These are phyloP conservation scores for Oxycera nigricornis DNA, from an alignment of 2,888 invertebrate genomes.

Conservation along the genomic window DNA sequence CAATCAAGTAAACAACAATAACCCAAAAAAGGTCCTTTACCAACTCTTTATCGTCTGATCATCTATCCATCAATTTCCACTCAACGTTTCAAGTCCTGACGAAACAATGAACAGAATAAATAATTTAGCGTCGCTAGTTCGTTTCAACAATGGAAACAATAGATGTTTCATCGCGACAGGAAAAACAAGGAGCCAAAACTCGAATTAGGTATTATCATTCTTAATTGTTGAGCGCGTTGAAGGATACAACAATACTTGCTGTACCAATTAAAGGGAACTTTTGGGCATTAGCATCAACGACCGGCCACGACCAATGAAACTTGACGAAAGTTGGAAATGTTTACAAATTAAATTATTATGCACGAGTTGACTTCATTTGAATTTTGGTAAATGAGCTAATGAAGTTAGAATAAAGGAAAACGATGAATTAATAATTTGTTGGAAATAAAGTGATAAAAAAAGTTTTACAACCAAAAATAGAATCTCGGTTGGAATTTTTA, in stretches of 20 bases:
- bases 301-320: neutral
- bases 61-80: neutral
- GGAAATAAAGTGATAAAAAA: no score
- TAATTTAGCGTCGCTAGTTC: neutral
- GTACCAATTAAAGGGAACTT: neutral
- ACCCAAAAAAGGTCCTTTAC: no score
- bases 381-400: neutral
- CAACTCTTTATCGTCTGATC: neutral
- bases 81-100: neutral
- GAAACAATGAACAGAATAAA: constrained; percentile 6
- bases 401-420: neutral
- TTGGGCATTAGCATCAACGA: neutral
- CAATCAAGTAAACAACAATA: no score
- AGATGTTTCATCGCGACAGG: neutral
- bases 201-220: constrained; percentile 8
- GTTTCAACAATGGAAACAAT: neutral
- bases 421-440: no score
- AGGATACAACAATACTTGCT: neutral
- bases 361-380: constrained; percentile 5
- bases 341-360: constrained; percentile 8
- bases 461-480: no score
- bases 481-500: no score
- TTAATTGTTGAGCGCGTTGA: constrained; percentile 1
- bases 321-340: neutral
- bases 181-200: neutral